Evolutionary conservation across 2,113 vertebrate species (phyloP), one percentile per base, ranked within the genome.

Genomic region (Zootoca vivipara): DNA sequence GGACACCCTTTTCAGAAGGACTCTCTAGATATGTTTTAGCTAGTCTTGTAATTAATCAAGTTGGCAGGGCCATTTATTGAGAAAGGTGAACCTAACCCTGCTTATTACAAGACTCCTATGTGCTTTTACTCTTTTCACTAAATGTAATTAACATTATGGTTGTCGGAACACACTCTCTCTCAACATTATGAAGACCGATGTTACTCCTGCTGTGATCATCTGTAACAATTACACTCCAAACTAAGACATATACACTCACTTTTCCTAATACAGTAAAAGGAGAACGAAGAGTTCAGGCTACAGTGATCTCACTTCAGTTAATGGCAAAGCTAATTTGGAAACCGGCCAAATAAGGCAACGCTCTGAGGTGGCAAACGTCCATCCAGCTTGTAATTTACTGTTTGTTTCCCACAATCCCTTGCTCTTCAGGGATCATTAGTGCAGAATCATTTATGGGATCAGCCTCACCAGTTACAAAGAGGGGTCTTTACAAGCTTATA

Each of bases 21-120:
- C 15, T 74, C 90, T 92, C 87, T 78, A 94, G 87, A 85, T 85
- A 80, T n/a, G 88, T 90, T 90, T 91, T 78, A 93, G 75, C 86
- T 90, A 85, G 90, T 92, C 78, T 94, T 90, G 87, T 93, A 93
- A 95, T 93, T 94, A 96, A 95, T 93, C 92, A 89, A 89, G 82
- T 86, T 87, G 86, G 90, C 89, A 92, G 89, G 89, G 91, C 85
- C 78, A 94, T 93, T 93, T 92, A 94, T 92, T 92, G 93, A 91
- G 42, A 90, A 65, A 92, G 85, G 52, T 82, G 1, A 86, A 94
- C 91, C 91, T 87, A 91, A 82, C 80, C 83, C 88, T 85, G 78
- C 92, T 84, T 90, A 72, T 90, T 90, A 92, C 73, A 90, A 92
- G 87, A 87, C 82, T 80, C 56, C 65, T 70, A 82, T 83, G 89